Evolutionary conservation across 1,140 invertebrate species (phyloP).

Genomic region (Leptonema lineaticorne): DNA sequence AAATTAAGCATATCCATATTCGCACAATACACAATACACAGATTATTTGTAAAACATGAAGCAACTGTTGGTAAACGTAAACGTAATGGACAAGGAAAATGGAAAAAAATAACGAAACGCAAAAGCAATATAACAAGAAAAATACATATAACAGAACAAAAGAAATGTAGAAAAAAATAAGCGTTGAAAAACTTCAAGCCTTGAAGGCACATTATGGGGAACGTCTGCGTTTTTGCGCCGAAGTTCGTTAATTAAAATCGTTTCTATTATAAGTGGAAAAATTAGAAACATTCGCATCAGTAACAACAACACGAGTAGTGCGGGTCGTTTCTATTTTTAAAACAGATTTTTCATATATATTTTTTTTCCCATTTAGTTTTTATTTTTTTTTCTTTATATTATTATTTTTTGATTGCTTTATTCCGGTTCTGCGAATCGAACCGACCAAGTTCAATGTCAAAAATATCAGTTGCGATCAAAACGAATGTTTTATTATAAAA

Average conservation of each 20-base stretch:
- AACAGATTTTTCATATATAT: too few relatives aligned
- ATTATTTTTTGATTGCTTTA: neutral
- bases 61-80: too few relatives aligned
- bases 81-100: neutral
- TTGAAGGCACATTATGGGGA: neutral
- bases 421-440: neutral
- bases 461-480: neutral
- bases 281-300: too few relatives aligned
- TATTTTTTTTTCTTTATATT: neutral
- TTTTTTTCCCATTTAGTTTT: too few relatives aligned
- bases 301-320: too few relatives aligned
- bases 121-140: neutral
- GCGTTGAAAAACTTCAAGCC: too few relatives aligned
- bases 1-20: too few relatives aligned
- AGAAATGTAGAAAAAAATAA: too few relatives aligned
- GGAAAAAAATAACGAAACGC: neutral
- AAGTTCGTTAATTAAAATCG: neutral
- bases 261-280: too few relatives aligned
- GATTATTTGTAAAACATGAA: too few relatives aligned
- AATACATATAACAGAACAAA: neutral
- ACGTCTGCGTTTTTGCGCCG: neutral
- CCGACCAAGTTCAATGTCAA: constrained; percentile 4
- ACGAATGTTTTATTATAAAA: neutral
- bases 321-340: too few relatives aligned
- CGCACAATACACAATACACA: too few relatives aligned